Conservation (phyloP, 1,140 invertebrate genomes). For the Myzus persicae region DNA sequence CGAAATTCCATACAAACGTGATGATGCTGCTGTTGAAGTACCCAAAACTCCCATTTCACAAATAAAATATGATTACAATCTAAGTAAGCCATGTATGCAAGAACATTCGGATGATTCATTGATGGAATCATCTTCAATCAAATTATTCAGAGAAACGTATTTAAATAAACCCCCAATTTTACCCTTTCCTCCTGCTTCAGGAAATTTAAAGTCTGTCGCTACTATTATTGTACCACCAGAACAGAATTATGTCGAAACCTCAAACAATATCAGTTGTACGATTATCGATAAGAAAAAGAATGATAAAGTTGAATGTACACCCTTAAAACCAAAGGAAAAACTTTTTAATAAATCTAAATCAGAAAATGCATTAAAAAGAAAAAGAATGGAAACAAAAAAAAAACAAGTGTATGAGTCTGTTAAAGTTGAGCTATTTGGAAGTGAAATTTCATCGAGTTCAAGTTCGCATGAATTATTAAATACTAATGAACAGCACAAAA, state of each 20-base stretch:
- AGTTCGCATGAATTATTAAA: constrained; percentile 32
- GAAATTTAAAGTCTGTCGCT: constrained; percentile 43
- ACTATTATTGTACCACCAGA: neutral
- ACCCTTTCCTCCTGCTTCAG: constrained; percentile 29
- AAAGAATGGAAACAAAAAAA: neutral
- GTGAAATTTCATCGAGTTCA: constrained; percentile 49
- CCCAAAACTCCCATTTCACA: constrained; percentile 40
- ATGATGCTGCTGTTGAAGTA: constrained; percentile 39
- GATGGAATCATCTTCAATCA: constrained; percentile 9
- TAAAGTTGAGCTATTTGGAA: constrained; percentile 48
- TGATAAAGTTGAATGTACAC: neutral
- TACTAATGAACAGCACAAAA: neutral
- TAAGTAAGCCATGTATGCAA: constrained; percentile 13
- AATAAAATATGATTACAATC: constrained; percentile 2
- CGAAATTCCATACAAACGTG: constrained; percentile 13
- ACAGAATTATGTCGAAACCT: neutral
- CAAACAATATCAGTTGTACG: neutral
- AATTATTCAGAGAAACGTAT: constrained; percentile 44
- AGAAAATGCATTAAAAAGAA: neutral
- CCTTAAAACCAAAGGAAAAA: neutral
- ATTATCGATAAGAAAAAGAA: neutral
- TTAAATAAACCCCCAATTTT: constrained; percentile 34
- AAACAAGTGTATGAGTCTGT: constrained; percentile 36
- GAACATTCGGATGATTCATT: constrained; percentile 15
- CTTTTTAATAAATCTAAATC: neutral